These are phyloP conservation scores for Eulemur albifrons DNA, from an alignment of 2,797 vertebrate species.

Conservation along the genomic window DNA sequence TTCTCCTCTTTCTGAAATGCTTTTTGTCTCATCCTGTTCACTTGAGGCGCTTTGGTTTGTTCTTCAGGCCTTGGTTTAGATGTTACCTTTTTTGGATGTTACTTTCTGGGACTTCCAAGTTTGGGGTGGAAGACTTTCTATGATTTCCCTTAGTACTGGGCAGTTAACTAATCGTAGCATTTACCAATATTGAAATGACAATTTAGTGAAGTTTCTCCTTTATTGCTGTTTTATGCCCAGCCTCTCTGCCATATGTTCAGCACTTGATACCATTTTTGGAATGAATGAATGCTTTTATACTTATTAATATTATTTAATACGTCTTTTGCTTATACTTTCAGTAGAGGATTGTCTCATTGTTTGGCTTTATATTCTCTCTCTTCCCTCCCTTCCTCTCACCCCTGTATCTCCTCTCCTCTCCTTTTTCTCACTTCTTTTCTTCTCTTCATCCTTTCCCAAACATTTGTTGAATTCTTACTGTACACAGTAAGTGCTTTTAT, in stretches of 20 bases:
- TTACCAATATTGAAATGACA: not conserved
- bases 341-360: not conserved
- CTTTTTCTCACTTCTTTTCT: not conserved
- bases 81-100: not conserved
- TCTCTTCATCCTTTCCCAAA: not conserved
- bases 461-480: not conserved
- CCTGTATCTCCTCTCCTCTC: not conserved
- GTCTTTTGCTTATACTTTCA: not conserved
- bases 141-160: not conserved
- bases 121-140: not conserved
- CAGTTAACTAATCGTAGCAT: not conserved
- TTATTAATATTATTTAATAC: not conserved
- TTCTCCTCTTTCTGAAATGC: not conserved
- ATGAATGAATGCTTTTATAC: not conserved
- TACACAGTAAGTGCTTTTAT: not conserved
- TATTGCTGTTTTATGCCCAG: not conserved
- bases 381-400: too few species aligned
- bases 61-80: not conserved
- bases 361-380: not conserved
- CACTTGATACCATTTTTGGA: not conserved
- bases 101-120: not conserved
- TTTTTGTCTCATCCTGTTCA: not conserved
- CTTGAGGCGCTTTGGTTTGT: not conserved
- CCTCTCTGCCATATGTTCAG: not conserved
- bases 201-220: not conserved